Evolutionary conservation across 2,888 invertebrate genomes (phyloP).

Genomic region (Hetaerina titia): DNA sequence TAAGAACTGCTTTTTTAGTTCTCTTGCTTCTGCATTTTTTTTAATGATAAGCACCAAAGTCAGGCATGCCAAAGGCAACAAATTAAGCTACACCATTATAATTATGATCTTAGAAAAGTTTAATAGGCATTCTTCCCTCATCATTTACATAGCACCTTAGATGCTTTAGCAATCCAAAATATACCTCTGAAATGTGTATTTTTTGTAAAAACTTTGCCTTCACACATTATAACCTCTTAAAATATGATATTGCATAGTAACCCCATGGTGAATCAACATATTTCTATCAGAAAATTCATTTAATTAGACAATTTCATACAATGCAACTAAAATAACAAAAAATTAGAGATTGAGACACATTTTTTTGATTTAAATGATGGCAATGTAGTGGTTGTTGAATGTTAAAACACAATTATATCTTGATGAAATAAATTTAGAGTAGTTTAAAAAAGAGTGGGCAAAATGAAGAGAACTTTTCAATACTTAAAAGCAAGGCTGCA

Average conservation of each 20-base stretch:
- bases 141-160: constrained; percentile 43
- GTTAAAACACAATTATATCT: background rate
- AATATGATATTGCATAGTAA: constrained; percentile 12
- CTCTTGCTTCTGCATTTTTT: background rate
- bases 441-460: background rate
- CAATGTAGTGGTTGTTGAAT: background rate
- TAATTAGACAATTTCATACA: background rate
- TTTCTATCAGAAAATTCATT: background rate
- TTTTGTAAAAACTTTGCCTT: constrained; percentile 1
- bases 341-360: background rate
- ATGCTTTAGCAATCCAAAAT: constrained; percentile 60
- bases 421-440: background rate
- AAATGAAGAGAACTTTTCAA: background rate
- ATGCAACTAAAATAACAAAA: background rate
- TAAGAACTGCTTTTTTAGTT: constrained; percentile 13
- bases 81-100: constrained; percentile 44
- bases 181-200: background rate
- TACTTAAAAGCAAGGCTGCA: background rate
- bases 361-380: background rate
- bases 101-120: constrained; percentile 39
- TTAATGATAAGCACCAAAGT: constrained; percentile 56
- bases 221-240: background rate
- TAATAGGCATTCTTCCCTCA: constrained; percentile 3
- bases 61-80: constrained; percentile 63
- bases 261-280: background rate